Conservation (phyloP, 2,113 vertebrate genomes). For the Phylloscopus whistleri region DNA sequence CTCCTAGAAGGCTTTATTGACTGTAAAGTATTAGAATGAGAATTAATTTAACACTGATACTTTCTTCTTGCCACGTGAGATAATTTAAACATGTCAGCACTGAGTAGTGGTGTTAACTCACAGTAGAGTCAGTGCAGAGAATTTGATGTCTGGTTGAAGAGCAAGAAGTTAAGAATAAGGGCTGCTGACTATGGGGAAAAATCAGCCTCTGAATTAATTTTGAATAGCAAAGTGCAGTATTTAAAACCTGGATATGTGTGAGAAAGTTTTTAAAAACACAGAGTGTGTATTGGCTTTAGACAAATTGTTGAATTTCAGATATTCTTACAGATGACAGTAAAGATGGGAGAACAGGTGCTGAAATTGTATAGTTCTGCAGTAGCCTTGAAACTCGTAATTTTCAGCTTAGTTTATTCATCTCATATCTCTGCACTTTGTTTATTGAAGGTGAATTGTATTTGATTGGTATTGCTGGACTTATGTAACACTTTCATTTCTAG, state of each 20-base stretch:
- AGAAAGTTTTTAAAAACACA: not conserved
- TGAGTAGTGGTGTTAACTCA: not conserved
- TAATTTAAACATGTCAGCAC: not conserved
- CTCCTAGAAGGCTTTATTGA: not conserved
- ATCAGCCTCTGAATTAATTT: not conserved
- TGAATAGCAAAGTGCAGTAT: not conserved
- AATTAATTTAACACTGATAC: not conserved
- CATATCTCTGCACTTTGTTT: not conserved
- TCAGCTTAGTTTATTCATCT: not conserved
- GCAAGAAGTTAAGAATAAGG: not conserved
- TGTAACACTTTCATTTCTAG: not conserved
- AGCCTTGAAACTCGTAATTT: not conserved
- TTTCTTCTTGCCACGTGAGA: not conserved
- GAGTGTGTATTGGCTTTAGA: not conserved
- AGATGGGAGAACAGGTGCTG: not conserved
- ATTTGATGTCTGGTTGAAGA: not conserved
- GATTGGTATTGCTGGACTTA: not conserved
- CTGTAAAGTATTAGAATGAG: not conserved
- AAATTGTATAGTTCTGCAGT: not conserved
- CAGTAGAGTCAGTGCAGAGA: not conserved
- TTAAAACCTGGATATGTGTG: not conserved
- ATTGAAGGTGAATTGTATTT: not conserved
- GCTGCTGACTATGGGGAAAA: not conserved
- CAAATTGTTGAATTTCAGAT: not conserved
- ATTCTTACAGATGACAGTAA: not conserved